A percentile compares a stretch with the other conserved stretches of the same genome.
Conservation (phyloP, 2,888 invertebrate species). For the Aelia acuminata region DNA sequence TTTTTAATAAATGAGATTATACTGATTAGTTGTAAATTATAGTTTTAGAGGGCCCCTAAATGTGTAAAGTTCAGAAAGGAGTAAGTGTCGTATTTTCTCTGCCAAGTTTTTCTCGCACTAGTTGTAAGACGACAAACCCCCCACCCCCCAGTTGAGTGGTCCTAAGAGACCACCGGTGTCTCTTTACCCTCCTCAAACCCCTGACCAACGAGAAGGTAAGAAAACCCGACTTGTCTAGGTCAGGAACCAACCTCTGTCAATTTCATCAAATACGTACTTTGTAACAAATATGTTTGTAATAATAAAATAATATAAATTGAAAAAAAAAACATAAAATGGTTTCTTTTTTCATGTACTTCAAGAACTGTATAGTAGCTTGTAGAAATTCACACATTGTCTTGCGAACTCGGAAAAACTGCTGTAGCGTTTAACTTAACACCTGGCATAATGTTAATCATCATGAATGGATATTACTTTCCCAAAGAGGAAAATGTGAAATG, state of each 20-base stretch:
- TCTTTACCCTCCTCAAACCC: background rate
- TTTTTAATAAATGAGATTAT: too few relatives aligned
- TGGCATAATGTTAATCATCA: background rate
- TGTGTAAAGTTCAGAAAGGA: background rate
- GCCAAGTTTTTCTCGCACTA: background rate
- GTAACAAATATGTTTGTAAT: too few relatives aligned
- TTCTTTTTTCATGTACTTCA: too few relatives aligned
- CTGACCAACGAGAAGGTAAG: background rate
- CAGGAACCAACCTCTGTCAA: background rate
- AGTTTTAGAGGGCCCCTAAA: too few relatives aligned
- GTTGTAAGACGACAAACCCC: background rate
- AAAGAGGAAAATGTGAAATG: conserved; percentile 46
- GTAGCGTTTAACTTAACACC: background rate
- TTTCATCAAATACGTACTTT: too few relatives aligned
- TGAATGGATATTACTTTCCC: conserved; percentile 6
- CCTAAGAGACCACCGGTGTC: background rate
- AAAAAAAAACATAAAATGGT: too few relatives aligned
- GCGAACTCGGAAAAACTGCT: background rate
- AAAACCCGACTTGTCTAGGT: background rate
- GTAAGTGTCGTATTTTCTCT: background rate
- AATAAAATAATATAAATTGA: too few relatives aligned
- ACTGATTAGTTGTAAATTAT: too few relatives aligned
- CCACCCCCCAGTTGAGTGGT: background rate
- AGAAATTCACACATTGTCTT: too few relatives aligned
- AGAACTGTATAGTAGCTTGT: too few relatives aligned